Evolutionary conservation across 1,140 invertebrate genomes (phyloP), one percentile per base, ranked within the genome.

Genomic region (Aleiodes sp.): DNA sequence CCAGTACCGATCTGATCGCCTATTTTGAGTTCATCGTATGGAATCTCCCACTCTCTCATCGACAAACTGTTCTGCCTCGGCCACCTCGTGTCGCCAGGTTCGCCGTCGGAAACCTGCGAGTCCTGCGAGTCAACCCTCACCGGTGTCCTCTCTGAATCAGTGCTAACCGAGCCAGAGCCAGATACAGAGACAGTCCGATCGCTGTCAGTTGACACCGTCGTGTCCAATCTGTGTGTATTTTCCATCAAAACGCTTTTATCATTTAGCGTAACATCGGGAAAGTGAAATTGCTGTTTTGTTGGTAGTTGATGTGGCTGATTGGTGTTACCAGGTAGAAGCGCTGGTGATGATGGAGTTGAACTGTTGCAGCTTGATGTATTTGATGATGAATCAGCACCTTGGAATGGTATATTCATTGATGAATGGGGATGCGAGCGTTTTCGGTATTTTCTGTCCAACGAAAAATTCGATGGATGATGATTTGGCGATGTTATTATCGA

Each of bases 1-100:
- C 97, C 97, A 24, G 90, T 93, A 21, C 97, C 97, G 72, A 99
- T 94, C 70, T 91, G 87, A 71, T 98, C 96, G 52, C 91, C 91
- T 78, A 98, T 90, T 74, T 91, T 92, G 56, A 99, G 82, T 86
- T 99, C 96, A 78, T 97, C 94, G 87, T 91, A 98, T 52, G 97
- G 96, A 84, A 99, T 99, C 86, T 99, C 96, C 97, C 97, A 99
- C 84, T 99, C 97, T 80, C 96, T 91, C 86, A 97, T 92, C 4
- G 96, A 98, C 72, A 98, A 84, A 75, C 94, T 96, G 86, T 97
- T 97, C 84, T 97, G 96, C 70, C 96, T 82, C 59, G 94, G 94
- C 93, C 94, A 96, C 76, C 90, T 82, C 73, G 82, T 86, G 26
- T 88, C 89, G 29, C 89, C 89, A 26, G 87, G 83, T 78, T 87